These are phyloP conservation scores for Sternotherus odoratus DNA, from an alignment of 2,797 vertebrate species.

Conservation along the genomic window DNA sequence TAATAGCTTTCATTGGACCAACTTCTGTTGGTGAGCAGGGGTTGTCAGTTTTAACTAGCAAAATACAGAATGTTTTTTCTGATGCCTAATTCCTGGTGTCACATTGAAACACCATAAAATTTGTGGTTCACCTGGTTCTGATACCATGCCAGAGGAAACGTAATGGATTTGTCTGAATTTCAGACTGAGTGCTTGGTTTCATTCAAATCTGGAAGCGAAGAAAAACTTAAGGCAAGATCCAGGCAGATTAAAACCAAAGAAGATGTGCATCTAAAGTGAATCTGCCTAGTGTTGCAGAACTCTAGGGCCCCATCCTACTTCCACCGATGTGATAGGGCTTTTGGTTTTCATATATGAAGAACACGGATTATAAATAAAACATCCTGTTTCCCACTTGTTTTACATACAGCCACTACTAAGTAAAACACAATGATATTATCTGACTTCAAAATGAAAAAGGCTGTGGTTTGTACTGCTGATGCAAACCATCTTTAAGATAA, in stretches of 20 bases:
- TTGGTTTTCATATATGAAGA: fast-evolving
- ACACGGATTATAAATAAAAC: not conserved
- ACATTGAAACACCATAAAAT: not conserved
- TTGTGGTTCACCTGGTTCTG: not conserved
- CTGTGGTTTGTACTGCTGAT: not conserved
- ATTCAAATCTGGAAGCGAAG: not conserved
- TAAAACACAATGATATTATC: not conserved
- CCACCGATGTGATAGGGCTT: not conserved
- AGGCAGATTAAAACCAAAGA: not conserved
- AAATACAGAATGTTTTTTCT: not conserved
- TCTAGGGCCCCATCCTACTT: not conserved
- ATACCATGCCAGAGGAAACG: not conserved
- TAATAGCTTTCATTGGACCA: not conserved
- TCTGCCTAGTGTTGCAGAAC: fast-evolving
- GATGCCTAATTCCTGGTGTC: not conserved
- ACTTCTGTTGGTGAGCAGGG: not conserved
- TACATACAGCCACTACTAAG: not conserved
- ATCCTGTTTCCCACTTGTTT: not conserved
- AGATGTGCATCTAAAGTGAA: not conserved
- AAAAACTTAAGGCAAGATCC: not conserved
- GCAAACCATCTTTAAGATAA: not conserved
- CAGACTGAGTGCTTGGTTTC: not conserved
- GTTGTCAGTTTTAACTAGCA: not conserved
- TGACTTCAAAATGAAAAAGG: not conserved
- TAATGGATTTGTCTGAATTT: not conserved